Evolutionary conservation across 2,888 invertebrate genomes (phyloP), one percentile per base, ranked within the genome.

Genomic region (Uloborus plumipes): DNA sequence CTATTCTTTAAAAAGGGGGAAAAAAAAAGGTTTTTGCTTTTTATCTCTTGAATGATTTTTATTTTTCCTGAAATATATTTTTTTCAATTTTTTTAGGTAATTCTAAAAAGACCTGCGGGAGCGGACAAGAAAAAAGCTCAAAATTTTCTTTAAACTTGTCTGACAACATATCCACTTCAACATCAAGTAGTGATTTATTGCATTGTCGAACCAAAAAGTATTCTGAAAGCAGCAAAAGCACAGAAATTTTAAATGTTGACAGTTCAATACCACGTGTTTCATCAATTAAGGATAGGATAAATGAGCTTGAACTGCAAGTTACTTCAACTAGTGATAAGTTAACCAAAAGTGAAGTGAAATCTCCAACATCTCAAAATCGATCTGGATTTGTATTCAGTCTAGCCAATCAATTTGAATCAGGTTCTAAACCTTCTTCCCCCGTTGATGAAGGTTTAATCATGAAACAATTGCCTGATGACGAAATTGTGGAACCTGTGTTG

Each of bases 241-340:
- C 67, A 49, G 76, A 84, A 39, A 18, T 65, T 50, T 61, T 75
- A 16, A 55, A 55, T 15, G 51, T 58, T 50, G 67, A 61, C 61
- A 13, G 47, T 16, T 49, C 76, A 62, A 65, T 86, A 0, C 74
- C 78, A 2, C 88, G 85, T 3, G 90, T 91, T 65, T 90, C 91
- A 31, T 92, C 92, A 31, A 93, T 94, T 75, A 93, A 93, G 86
- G 93, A 93, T 86, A 92, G 93, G 86, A 93, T 94, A 58, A 92
- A 91, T 88, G 94, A 94, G 88, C 91, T 94, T 86, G 94, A 95
- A 89, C 90, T 79, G 6, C 86, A 86, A 26, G 85, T 80, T 9
- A 55, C 72, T 26, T 71, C 74, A 16, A 53, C 73, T 2, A 61
- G 80, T 47, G 79, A 75, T 70, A 78, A 80, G 26, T 47, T 55